These are phyloP conservation scores for Coecobrya sp. DNA, from an alignment of 2,888 invertebrate species.

Conservation along the genomic window DNA sequence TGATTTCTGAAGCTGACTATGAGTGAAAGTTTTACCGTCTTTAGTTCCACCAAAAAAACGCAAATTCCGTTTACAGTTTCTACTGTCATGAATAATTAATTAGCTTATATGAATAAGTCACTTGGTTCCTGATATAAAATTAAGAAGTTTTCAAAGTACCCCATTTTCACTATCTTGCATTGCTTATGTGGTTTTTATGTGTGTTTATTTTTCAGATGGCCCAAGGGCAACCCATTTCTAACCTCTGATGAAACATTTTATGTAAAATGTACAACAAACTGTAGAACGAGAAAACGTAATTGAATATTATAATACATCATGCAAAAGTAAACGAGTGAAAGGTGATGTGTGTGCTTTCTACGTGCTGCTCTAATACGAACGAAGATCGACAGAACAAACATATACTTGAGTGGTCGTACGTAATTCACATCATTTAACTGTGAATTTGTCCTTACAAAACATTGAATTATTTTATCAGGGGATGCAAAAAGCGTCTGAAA, in stretches of 20 bases:
- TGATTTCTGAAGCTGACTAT: no score
- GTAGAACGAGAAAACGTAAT: conserved; percentile 29
- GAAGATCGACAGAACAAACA: neutral
- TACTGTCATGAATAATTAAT: no score
- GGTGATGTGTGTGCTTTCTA: conserved; percentile 21
- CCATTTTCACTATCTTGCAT: neutral
- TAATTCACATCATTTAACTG: neutral
- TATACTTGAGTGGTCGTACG: neutral
- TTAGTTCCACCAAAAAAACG: no score
- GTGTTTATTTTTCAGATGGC: conserved; percentile 26
- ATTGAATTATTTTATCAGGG: conserved; percentile 55
- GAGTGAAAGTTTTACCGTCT: neutral
- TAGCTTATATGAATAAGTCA: no score
- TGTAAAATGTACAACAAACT: conserved; percentile 6
- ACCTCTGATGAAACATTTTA: neutral
- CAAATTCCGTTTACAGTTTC: no score
- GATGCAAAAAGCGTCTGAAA: conserved; percentile 77
- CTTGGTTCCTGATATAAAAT: neutral
- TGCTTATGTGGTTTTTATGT: neutral
- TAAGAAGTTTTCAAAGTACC: neutral
- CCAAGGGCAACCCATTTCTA: neutral
- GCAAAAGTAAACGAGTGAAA: neutral
- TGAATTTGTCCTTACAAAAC: conserved; percentile 4
- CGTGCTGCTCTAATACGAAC: neutral
- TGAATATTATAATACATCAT: conserved; percentile 28